Percentiles rank a stretch among this genome's conserved stretches.
Conservation (phyloP, 1,140 invertebrate genomes). For the Rhopalosiphum maidis region DNA sequence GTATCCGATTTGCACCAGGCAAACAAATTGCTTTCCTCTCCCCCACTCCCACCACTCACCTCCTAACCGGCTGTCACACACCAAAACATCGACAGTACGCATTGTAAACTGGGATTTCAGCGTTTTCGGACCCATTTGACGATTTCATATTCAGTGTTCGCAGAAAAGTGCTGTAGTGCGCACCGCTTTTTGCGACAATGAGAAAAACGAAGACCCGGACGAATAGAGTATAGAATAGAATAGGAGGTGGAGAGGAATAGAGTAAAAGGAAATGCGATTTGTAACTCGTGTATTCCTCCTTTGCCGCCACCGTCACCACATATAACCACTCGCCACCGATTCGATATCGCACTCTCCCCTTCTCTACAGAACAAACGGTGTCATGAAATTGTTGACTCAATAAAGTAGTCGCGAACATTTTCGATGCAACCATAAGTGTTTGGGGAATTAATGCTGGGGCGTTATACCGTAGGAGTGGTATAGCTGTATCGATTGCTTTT, state of each 20-base stretch:
- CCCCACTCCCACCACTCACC: background rate
- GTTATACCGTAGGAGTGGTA: background rate
- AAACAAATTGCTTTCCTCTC: slow-evolving; percentile 20
- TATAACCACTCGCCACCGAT: slow-evolving; percentile 8
- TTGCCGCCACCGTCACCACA: background rate
- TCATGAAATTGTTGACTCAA: slow-evolving; percentile 56
- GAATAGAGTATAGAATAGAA: background rate
- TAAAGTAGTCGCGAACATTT: slow-evolving; percentile 50
- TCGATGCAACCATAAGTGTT: slow-evolving; percentile 36
- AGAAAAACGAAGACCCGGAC: background rate
- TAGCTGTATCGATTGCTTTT: slow-evolving; percentile 34
- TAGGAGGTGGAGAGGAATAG: background rate
- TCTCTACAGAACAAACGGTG: slow-evolving; percentile 18
- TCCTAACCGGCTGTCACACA: background rate
- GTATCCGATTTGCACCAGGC: slow-evolving; percentile 16
- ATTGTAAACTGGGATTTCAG: slow-evolving; percentile 39
- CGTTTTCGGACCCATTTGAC: slow-evolving; percentile 23
- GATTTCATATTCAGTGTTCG: slow-evolving; percentile 36
- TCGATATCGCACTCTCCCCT: background rate
- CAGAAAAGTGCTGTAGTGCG: background rate
- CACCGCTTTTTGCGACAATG: background rate
- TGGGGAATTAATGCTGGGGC: slow-evolving; percentile 46
- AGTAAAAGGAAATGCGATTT: slow-evolving; percentile 39
- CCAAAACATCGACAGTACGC: background rate
- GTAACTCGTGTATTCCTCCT: slow-evolving; percentile 15